phyloP scores from a whole-genome alignment of 2,888 invertebrate species.

The Amaurobius ferox region DNA sequence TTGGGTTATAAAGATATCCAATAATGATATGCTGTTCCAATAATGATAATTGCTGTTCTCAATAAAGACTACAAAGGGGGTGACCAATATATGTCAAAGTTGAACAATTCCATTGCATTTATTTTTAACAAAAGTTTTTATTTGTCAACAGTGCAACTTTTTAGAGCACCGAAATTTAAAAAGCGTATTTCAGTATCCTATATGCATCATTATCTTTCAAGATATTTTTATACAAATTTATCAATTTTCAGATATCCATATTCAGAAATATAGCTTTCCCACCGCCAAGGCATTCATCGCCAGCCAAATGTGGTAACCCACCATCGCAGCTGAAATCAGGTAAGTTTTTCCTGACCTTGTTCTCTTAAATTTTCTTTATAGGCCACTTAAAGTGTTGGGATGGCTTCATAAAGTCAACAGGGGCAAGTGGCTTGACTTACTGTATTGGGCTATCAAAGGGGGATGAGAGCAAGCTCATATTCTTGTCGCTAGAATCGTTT shows the following conservation, averaged over 20 bases:
- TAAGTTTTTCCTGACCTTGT: conserved; percentile 63
- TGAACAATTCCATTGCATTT: too few relatives aligned
- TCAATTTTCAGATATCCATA: not conserved
- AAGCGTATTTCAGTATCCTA: too few relatives aligned
- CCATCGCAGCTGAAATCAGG: conserved; percentile 31
- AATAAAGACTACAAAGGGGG: too few relatives aligned
- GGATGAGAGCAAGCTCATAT: conserved; percentile 53
- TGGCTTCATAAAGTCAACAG: conserved; percentile 72
- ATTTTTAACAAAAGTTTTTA: too few relatives aligned
- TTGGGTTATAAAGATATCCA: too few relatives aligned
- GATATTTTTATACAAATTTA: too few relatives aligned
- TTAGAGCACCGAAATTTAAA: too few relatives aligned
- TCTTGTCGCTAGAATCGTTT: conserved; percentile 59
- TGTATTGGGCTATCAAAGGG: conserved; percentile 64
- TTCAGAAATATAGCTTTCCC: not conserved
- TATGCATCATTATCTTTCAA: too few relatives aligned
- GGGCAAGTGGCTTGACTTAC: conserved; percentile 61
- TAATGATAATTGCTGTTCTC: too few relatives aligned
- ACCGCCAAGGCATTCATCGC: not conserved
- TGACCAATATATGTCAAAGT: too few relatives aligned
- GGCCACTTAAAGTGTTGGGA: conserved; percentile 70
- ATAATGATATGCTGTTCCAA: too few relatives aligned
- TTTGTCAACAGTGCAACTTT: too few relatives aligned
- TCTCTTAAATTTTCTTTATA: conserved; percentile 72
- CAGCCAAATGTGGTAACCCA: conserved; percentile 27